A percentile compares a stretch with the other conserved stretches of the same genome.
These are phyloP conservation scores for Typhlichthys subterraneus DNA, from an alignment of 2,797 vertebrate genomes.

Conservation along the genomic window DNA sequence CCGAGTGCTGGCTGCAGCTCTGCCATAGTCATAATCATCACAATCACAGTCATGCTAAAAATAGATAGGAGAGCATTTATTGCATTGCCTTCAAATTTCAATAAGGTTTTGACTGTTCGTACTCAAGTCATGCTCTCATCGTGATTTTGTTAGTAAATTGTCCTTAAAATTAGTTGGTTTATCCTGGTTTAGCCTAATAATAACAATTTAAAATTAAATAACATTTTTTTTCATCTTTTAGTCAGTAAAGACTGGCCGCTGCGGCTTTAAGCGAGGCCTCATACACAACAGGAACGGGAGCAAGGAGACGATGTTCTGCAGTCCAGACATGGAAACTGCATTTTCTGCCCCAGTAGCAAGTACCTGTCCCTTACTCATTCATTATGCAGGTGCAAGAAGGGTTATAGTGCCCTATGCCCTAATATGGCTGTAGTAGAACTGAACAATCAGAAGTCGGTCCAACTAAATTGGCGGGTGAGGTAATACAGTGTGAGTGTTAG, in stretches of 20 bases:
- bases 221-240: constrained; percentile 43
- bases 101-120: constrained; percentile 35
- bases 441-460: constrained; percentile 16
- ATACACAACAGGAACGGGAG: not conserved
- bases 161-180: too few relatives aligned
- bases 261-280: constrained; percentile 4
- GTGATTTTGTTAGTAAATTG: too few relatives aligned
- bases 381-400: constrained; percentile 49
- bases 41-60: constrained; percentile 71
- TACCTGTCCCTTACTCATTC: constrained; percentile 33
- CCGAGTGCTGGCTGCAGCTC: constrained; percentile 56
- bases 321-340: constrained; percentile 38
- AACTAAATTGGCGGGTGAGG: constrained; percentile 22
- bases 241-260: constrained; percentile 19
- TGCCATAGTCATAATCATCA: constrained; percentile 64
- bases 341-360: constrained; percentile 29
- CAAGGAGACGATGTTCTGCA: not conserved
- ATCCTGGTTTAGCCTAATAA: too few relatives aligned
- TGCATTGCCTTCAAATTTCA: constrained; percentile 50
- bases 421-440: not conserved
- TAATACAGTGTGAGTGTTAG: constrained; percentile 12
- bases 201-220: constrained; percentile 3
- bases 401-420: constrained; percentile 9
- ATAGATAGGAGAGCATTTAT: constrained; percentile 62
- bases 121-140: too few relatives aligned